These are phyloP conservation scores for Phoxinus phoxinus DNA, from an alignment of 2,113 vertebrate genomes.

Conservation along the genomic window DNA sequence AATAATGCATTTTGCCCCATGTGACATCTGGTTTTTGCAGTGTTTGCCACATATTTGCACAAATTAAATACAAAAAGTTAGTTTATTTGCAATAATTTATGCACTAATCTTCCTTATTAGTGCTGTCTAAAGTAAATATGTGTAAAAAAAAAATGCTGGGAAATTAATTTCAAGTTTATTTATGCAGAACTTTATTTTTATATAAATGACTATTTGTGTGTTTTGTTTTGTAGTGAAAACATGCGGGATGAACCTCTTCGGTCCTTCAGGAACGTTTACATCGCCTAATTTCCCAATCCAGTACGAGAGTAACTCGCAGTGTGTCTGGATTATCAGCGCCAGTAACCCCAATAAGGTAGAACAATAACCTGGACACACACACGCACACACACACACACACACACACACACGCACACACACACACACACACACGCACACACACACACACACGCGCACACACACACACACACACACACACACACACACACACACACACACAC, in stretches of 20 bases:
- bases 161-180: neutral
- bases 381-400: neutral
- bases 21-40: too few relatives aligned
- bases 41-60: too few relatives aligned
- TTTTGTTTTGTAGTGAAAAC: constrained; percentile 76
- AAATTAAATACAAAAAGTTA: too few relatives aligned
- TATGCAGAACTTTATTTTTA: neutral
- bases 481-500: too few relatives aligned
- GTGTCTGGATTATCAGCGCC: constrained; percentile 82
- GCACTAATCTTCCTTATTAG: too few relatives aligned
- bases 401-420: too few relatives aligned
- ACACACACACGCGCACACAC: too few relatives aligned
- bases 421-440: too few relatives aligned
- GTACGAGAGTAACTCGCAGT: constrained; percentile 83
- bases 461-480: too few relatives aligned
- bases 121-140: too few relatives aligned
- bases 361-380: neutral
- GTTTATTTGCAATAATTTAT: too few relatives aligned
- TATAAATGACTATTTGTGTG: neutral
- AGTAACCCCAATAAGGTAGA: constrained; percentile 80
- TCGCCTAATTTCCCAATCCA: constrained; percentile 83
- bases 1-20: too few relatives aligned
- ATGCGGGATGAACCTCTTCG: constrained; percentile 78
- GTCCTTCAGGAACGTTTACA: constrained; percentile 79
- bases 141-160: neutral